Base-by-base conservation (phyloP, 1,140 invertebrate species). In the Chrysomallon squamiferum region DNA sequence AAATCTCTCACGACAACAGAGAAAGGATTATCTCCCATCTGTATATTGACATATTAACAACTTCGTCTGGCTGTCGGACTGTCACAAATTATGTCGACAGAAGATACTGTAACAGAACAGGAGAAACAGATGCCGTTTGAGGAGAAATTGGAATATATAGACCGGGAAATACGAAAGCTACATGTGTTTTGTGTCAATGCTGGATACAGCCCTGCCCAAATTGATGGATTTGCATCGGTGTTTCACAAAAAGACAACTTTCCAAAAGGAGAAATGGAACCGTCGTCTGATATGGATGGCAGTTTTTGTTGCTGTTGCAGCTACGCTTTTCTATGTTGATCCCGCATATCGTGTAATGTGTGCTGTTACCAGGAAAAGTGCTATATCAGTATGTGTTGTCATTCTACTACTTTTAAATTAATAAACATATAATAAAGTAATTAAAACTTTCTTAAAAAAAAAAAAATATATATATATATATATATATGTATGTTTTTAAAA, bases 151-250 rank as follows among this genome's bases (percentile, higher is more conserved):
- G 60, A 62, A 18, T 22, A 47, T 22, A 45, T 62, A 9, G 45
- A 62, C 27, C 33, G 33, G 22, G 60, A 62, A 49, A 49, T 62
- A 27, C 45, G 45, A 22, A 30, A 41, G 60, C 30, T 62, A 2
- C 41, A 62, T 15, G 45, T 41, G 22, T 49, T 62, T 22, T 62
- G 60, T 49, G 18, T 62, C 13, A 62, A 57, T 30, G 41, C 59
- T 1, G 66, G 66, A n/a, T 68, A 62, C 54, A 62, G 50, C 29
- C 50, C 52, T 18, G 32, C 38, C n/a, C 57, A 68, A 47, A 62
- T 68, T 29, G 59, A 62, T 22, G 45, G 33, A 27, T 57, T 58
- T 41, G 66, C 60, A 6, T n/a, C 22, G 4, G 50, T 49, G 9
- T 62, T 68, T 41, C 15, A 62, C 5, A 54, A 47, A 9, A 29